phyloP scores from a whole-genome alignment of 2,113 vertebrate genomes.

The Caracal caracal region DNA sequence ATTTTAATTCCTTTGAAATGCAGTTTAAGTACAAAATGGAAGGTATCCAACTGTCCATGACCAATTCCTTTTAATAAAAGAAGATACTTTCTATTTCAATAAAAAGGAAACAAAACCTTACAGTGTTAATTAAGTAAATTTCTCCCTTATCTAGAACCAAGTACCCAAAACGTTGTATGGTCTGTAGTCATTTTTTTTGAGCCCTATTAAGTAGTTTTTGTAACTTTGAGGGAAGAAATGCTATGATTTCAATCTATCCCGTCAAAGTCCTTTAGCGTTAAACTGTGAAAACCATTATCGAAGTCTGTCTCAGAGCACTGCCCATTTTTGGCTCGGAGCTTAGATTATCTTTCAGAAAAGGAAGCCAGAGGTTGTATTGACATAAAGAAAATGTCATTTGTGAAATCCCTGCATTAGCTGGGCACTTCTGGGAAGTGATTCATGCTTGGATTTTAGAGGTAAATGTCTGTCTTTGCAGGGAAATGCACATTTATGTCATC shows the following conservation, averaged over 20 bases:
- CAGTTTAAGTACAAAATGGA: constrained; percentile 35
- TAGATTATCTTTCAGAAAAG: constrained; percentile 67
- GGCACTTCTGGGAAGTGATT: constrained; percentile 64
- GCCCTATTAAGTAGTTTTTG: constrained; percentile 4
- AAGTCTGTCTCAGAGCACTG: constrained; percentile 68
- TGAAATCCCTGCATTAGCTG: constrained; percentile 52
- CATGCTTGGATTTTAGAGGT: constrained; percentile 63
- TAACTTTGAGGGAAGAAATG: constrained; percentile 45
- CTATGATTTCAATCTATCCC: constrained; percentile 68
- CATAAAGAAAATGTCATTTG: constrained; percentile 62
- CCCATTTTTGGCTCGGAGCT: constrained; percentile 74
- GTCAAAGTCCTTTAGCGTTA: constrained; percentile 72
- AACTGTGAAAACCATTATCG: constrained; percentile 69
- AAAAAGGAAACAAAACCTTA: neutral
- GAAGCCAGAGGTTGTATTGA: constrained; percentile 52
- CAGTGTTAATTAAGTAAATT: constrained; percentile 13
- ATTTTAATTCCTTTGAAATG: constrained; percentile 28
- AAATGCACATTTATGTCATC: constrained; percentile 65
- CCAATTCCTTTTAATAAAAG: neutral
- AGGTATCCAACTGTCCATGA: neutral
- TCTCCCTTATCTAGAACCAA: neutral
- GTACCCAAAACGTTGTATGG: neutral
- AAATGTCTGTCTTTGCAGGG: constrained; percentile 24
- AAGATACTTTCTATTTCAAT: neutral
- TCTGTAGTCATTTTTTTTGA: neutral